A percentile compares a stretch with the other conserved stretches of the same genome.
Conservation (phyloP, 2,113 vertebrate species). For the Tragulus kanchil region DNA sequence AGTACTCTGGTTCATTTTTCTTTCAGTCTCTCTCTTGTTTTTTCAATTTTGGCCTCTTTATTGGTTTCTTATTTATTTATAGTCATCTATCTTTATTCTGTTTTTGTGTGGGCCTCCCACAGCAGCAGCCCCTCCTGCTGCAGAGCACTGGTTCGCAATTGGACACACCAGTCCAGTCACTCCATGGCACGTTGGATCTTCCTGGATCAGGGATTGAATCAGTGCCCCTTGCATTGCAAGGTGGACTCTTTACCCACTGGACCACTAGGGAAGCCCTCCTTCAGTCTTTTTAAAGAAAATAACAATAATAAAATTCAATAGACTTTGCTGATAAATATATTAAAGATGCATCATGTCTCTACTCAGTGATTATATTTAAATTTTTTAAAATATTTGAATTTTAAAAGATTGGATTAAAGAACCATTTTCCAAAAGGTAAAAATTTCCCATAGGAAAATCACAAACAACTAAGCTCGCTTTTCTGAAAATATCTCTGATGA, state of each 20-base stretch:
- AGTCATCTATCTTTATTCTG: no score
- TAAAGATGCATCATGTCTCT: background rate
- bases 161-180: no score
- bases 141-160: no score
- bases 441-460: background rate
- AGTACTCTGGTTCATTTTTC: background rate
- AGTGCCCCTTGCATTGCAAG: no score
- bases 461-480: conserved; percentile 8
- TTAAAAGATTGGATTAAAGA: conserved; percentile 42
- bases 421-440: conserved; percentile 41
- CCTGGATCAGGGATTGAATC: no score
- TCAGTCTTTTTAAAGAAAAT: conserved; percentile 5
- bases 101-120: no score
- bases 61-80: no score
- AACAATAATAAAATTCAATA: background rate
- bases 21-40: no score
- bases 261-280: background rate
- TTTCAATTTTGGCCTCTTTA: no score
- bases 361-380: background rate
- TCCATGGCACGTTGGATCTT: no score
- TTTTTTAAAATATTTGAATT: background rate
- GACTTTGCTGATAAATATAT: background rate
- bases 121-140: no score
- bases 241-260: no score
- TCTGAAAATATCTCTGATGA: conserved; percentile 12